Base-by-base conservation (phyloP, 2,888 invertebrate species). In the Branchellion lobata region DNA sequence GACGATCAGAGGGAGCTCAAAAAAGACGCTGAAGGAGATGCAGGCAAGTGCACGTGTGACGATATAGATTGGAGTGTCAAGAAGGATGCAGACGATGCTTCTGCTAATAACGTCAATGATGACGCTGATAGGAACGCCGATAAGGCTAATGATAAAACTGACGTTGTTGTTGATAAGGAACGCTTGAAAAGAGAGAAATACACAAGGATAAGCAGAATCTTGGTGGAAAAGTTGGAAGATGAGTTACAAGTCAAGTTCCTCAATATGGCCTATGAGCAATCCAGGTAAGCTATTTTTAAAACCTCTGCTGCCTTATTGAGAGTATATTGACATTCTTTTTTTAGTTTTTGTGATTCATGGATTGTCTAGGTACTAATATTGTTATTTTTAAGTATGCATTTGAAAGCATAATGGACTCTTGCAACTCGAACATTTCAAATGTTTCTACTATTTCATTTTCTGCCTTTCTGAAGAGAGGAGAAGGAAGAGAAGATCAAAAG, bases 401-500 rank as follows among this genome's bases (percentile, higher is more conserved):
- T n/a, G n/a, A n/a, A n/a, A n/a, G n/a, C n/a, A n/a, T n/a, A n/a
- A n/a, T n/a, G n/a, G n/a, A n/a, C n/a, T n/a, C n/a, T n/a, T n/a
- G n/a, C n/a, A n/a, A n/a, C n/a, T n/a, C n/a, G n/a, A n/a, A 27
- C 11, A 29, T 40, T 27, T 27, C 36, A 47, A 21, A 33, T 11
- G 14, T 18, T 14, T 34, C 8, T 73, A 33, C 31, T 21, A 57
- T 1, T 76, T 57, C 1, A n/a, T n/a, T 2, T n/a, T 57, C 18
- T 76, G 29, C 29, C 57, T 33, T 61, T 31, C 51, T 73, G 24
- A 18, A 83, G 83, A 27, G 82, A 83, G 65, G 83, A 83, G 69
- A 78, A 57, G 24, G 71, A 81, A 53, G 82, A 82, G 79, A 88
- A 89, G 65, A 86, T 86, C 78, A 88, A 88, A 81, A 87, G 89